Percentiles rank a stretch among this genome's conserved stretches.
Evolutionary conservation across 2,888 invertebrate species (phyloP).

Genomic region (Drosophila kuntzei): DNA sequence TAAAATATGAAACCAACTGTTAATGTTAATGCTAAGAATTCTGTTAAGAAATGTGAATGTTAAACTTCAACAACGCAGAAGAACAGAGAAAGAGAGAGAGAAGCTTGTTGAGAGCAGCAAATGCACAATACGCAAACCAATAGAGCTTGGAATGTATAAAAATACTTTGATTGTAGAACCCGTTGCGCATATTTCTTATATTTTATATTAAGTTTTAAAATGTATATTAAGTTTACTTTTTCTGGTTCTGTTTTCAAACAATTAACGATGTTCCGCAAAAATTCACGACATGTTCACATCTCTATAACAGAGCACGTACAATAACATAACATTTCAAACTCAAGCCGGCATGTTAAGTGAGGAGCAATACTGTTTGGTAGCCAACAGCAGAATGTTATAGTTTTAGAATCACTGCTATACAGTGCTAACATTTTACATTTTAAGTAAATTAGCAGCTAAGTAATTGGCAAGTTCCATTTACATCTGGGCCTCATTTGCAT

Average conservation of each 20-base stretch:
- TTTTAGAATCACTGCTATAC: constrained; percentile 17
- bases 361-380: constrained; percentile 8
- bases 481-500: background rate
- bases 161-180: no score
- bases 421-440: background rate
- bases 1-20: constrained; percentile 29
- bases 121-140: background rate
- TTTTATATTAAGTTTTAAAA: background rate
- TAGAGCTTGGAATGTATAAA: background rate
- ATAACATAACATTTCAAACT: background rate
- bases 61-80: constrained; percentile 5
- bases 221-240: background rate
- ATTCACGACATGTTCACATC: constrained; percentile 1
- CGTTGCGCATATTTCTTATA: background rate
- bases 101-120: constrained; percentile 8
- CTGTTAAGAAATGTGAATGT: constrained; percentile 20
- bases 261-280: constrained; percentile 9
- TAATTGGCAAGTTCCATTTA: no score
- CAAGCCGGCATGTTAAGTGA: constrained; percentile 10
- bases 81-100: background rate
- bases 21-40: constrained; percentile 29
- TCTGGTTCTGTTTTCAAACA: background rate
- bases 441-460: no score
- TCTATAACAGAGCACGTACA: constrained; percentile 1
- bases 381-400: background rate